Conservation (phyloP, 2,888 invertebrate species). For the Labia minor region DNA sequence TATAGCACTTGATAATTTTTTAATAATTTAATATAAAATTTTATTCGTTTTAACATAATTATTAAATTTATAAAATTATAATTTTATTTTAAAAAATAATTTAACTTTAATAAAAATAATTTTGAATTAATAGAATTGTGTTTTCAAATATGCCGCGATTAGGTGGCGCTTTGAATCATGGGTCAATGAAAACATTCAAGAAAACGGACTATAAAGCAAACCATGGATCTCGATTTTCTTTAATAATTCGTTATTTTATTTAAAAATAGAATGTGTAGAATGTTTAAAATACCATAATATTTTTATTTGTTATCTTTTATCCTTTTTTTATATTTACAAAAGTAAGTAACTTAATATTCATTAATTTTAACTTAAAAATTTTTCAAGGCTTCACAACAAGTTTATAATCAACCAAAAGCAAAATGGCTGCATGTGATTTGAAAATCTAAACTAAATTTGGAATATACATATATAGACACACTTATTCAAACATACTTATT, state of each 20-base stretch:
- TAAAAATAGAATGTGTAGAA: neutral
- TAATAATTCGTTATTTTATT: neutral
- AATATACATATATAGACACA: too few species aligned
- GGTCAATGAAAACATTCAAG: constrained; percentile 4
- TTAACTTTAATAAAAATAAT: too few species aligned
- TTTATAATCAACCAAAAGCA: neutral
- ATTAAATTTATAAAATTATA: too few species aligned
- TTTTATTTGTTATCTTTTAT: neutral
- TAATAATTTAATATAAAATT: too few species aligned
- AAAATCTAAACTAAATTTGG: too few species aligned
- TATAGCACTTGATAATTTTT: too few species aligned
- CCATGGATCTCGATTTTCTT: neutral
- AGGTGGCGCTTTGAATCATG: neutral
- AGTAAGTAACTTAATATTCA: neutral
- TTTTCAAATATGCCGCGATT: neutral
- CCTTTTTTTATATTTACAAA: neutral
- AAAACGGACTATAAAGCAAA: neutral
- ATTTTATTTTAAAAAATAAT: too few species aligned
- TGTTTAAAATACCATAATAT: neutral
- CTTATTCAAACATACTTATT: too few species aligned
- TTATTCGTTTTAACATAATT: too few species aligned
- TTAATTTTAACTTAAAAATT: too few species aligned
- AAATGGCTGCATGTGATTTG: neutral
- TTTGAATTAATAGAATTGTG: too few species aligned
- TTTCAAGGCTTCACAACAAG: neutral